These are phyloP conservation scores for Lydus trimaculatus DNA, from an alignment of 2,888 invertebrate genomes.

Conservation along the genomic window DNA sequence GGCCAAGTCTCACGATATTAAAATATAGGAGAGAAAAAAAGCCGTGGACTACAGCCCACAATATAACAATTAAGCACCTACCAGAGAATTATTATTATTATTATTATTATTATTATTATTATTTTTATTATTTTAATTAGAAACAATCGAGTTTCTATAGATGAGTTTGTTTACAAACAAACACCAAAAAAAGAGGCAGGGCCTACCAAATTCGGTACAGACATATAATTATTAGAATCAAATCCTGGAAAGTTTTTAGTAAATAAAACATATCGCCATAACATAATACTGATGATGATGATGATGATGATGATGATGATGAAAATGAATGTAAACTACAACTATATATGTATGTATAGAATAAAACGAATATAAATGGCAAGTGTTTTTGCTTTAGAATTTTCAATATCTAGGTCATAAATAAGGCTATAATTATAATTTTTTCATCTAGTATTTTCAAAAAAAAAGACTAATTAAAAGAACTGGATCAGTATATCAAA, in stretches of 20 bases:
- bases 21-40: constrained; percentile 27
- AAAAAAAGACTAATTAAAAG: background rate
- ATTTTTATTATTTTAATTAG: background rate
- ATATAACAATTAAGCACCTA: background rate
- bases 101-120: background rate
- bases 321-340: background rate
- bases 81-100: background rate
- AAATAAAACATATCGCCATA: no score
- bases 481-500: background rate
- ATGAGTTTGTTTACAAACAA: constrained; percentile 24
- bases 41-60: constrained; percentile 20
- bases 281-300: background rate
- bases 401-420: constrained; percentile 4
- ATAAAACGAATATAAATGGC: background rate
- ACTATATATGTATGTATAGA: background rate
- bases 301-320: no score
- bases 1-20: constrained; percentile 35
- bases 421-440: background rate
- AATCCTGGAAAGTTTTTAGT: background rate
- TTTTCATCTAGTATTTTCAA: background rate
- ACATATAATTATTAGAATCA: background rate
- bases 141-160: background rate
- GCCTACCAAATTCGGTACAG: background rate
- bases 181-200: background rate
- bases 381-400: background rate